Evolutionary conservation across 35 echinoderm and acorn worm genomes (phyloP).

Genomic region (Amphiura filiformis): DNA sequence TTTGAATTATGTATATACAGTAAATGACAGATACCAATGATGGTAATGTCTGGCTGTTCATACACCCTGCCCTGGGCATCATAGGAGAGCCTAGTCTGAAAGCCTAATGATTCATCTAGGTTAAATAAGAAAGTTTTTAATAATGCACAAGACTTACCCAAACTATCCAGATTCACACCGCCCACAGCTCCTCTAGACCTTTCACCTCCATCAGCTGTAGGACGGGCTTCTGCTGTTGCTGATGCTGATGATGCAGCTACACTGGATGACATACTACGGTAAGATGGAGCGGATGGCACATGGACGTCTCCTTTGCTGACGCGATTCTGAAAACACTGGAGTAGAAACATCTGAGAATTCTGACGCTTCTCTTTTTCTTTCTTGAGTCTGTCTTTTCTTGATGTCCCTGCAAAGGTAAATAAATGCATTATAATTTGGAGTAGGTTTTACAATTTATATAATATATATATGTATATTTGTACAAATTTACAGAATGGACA

Average conservation of each 20-base stretch:
- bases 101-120: too few species aligned
- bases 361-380: slow-evolving; percentile 28
- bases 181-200: neutral
- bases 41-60: too few species aligned
- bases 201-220: neutral
- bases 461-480: neutral
- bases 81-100: too few species aligned
- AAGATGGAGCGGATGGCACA: neutral
- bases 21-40: too few species aligned
- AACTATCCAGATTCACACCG: neutral
- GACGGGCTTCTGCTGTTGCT: neutral
- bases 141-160: too few species aligned
- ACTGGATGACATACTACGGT: too few species aligned
- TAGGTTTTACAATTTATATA: neutral
- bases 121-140: too few species aligned
- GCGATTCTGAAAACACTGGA: slow-evolving; percentile 6
- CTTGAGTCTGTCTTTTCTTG: slow-evolving; percentile 9
- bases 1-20: too few species aligned
- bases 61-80: too few species aligned
- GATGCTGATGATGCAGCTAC: neutral
- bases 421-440: neutral
- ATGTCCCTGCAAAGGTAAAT: neutral
- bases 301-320: neutral
- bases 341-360: neutral
- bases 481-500: neutral